These are phyloP conservation scores for Erythrolamprus reginae DNA, from an alignment of 2,113 vertebrate genomes.

Conservation along the genomic window DNA sequence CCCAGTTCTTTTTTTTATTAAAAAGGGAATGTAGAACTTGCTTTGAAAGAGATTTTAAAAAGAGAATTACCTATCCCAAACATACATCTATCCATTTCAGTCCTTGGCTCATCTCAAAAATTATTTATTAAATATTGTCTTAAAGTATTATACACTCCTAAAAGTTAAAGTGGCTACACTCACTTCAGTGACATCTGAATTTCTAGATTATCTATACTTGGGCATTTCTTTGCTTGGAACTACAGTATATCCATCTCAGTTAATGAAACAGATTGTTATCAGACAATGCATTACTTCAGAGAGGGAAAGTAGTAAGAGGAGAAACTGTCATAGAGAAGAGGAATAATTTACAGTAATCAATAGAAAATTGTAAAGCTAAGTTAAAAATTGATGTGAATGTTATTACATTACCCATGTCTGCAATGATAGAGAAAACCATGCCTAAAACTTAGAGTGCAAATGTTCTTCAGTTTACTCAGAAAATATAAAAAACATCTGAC, in stretches of 20 bases:
- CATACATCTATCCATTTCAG: background rate
- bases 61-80: background rate
- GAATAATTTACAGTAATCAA: background rate
- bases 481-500: constrained; percentile 56
- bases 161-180: background rate
- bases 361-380: background rate
- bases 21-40: background rate
- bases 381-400: background rate
- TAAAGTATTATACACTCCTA: background rate
- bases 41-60: background rate
- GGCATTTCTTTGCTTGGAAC: background rate
- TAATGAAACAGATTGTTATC: background rate
- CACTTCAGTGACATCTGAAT: background rate
- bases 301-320: background rate
- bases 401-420: background rate
- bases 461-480: constrained; percentile 66
- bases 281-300: background rate
- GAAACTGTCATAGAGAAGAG: rapidly evolving
- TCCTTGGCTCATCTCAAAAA: background rate
- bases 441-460: constrained; percentile 55
- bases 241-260: background rate
- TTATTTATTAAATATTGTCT: background rate
- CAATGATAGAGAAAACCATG: constrained; percentile 20
- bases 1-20: background rate
- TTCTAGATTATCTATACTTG: background rate